A percentile compares a stretch with the other conserved stretches of the same genome.
phyloP scores from a whole-genome alignment of 64 coral and sea anemone genomes.

The Pocillopora verrucosa region DNA sequence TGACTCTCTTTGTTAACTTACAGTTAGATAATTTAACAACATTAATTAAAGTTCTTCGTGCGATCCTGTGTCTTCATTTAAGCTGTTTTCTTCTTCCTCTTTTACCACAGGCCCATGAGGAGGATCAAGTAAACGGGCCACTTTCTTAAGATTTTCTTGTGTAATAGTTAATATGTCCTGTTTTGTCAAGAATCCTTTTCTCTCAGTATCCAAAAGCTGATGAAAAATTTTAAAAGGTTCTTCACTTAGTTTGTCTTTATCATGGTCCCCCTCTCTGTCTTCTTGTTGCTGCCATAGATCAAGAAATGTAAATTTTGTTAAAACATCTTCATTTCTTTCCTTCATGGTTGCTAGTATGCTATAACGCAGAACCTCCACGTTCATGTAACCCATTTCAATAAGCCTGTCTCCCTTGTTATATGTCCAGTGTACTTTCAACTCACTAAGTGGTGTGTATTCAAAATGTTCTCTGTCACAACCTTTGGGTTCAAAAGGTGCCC shows the following conservation, averaged over 20 bases:
- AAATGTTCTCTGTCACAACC: conserved; percentile 66
- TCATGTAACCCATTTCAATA: conserved; percentile 99
- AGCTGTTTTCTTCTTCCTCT: background rate
- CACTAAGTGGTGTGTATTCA: conserved; percentile 69
- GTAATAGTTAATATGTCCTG: conserved; percentile 58
- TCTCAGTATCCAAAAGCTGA: conserved; percentile 35
- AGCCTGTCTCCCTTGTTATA: conserved; percentile 88
- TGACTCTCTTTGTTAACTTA: background rate
- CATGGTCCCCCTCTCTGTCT: conserved; percentile 52
- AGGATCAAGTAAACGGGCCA: conserved; percentile 80
- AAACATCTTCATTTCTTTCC: conserved; percentile 55
- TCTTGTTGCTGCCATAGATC: conserved; percentile 49
- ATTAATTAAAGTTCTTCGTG: conserved; percentile 9
- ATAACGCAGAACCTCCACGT: conserved; percentile 74
- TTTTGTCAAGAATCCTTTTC: conserved; percentile 55
- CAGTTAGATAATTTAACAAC: background rate
- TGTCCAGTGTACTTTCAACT: conserved; percentile 89
- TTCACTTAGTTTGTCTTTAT: conserved; percentile 15
- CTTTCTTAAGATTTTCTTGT: conserved; percentile 64
- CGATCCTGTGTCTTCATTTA: background rate
- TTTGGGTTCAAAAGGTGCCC: conserved; percentile 32
- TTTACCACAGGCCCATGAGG: conserved; percentile 76
- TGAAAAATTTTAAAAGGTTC: conserved; percentile 58
- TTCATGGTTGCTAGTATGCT: conserved; percentile 53
- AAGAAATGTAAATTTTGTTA: conserved; percentile 64